Evolutionary conservation across 1,140 invertebrate species (phyloP).

Genomic region (Cotesia chilonis): DNA sequence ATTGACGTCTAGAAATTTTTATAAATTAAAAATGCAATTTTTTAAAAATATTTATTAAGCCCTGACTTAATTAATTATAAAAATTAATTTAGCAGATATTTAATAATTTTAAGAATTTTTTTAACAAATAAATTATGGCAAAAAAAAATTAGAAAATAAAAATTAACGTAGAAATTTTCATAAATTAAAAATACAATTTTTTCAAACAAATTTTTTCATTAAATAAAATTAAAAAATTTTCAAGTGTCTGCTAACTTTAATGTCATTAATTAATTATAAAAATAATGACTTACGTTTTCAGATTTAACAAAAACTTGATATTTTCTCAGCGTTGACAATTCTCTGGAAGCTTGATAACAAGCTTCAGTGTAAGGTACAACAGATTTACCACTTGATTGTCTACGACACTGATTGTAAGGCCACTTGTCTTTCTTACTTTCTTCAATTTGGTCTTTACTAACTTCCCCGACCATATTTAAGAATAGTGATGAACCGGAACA

Average conservation of each 20-base stretch:
- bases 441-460: slow-evolving; percentile 52
- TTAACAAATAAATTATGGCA: too few species aligned
- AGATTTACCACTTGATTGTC: slow-evolving; percentile 46
- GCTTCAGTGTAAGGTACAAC: slow-evolving; percentile 55
- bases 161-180: neutral
- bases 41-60: too few species aligned
- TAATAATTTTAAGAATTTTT: too few species aligned
- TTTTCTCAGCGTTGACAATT: slow-evolving; percentile 59
- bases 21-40: slow-evolving; percentile 29
- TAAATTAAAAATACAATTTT: slow-evolving; percentile 29
- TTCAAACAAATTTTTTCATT: neutral
- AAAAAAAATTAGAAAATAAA: too few species aligned
- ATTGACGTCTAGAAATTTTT: neutral
- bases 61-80: too few species aligned
- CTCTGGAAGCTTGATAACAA: slow-evolving; percentile 59
- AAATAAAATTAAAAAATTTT: neutral
- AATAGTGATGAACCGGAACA: slow-evolving; percentile 55
- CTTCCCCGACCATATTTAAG: slow-evolving; percentile 54
- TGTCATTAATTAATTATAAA: too few species aligned
- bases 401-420: slow-evolving; percentile 57
- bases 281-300: slow-evolving; percentile 53
- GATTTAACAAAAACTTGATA: slow-evolving; percentile 52
- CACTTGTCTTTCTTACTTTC: slow-evolving; percentile 51
- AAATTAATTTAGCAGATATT: too few species aligned
- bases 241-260: too few species aligned